Conservation (phyloP, 2,797 vertebrate genomes). For the Buceros bicornis region DNA sequence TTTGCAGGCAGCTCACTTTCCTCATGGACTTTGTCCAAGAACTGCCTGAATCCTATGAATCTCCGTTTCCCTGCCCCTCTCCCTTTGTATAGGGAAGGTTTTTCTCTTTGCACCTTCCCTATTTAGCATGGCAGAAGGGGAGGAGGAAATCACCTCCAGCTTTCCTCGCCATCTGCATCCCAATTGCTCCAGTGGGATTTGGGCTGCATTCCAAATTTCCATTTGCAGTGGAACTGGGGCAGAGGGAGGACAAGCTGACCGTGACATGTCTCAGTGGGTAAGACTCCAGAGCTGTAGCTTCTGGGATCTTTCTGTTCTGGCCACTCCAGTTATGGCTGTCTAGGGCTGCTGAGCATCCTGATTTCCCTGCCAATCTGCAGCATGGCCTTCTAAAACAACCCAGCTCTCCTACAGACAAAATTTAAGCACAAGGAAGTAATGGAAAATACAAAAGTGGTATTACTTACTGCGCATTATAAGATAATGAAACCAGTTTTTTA, state of each 20-base stretch:
- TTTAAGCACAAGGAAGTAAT: not conserved
- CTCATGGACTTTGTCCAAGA: not conserved
- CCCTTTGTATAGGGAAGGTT: not conserved
- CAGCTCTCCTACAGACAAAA: not conserved
- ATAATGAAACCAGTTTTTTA: not conserved
- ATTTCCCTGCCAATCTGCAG: not conserved
- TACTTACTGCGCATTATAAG: conserved; percentile 30
- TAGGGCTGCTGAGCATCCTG: not conserved
- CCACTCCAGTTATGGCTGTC: not conserved
- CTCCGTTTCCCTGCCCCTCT: not conserved
- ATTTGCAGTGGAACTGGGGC: not conserved
- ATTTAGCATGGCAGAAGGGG: not conserved
- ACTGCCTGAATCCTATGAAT: not conserved
- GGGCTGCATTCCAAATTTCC: not conserved
- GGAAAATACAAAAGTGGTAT: not conserved
- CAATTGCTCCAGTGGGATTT: conserved; percentile 13
- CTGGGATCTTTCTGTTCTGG: not conserved
- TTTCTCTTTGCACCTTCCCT: not conserved
- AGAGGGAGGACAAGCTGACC: not conserved
- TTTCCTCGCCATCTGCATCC: conserved; percentile 20
- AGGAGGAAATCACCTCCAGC: conserved; percentile 21
- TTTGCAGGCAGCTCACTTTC: not conserved
- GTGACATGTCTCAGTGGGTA: not conserved
- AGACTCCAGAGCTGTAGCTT: not conserved
- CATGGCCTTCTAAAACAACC: not conserved